Conservation (phyloP, 2,888 invertebrate genomes). For the Mythimna impura region DNA sequence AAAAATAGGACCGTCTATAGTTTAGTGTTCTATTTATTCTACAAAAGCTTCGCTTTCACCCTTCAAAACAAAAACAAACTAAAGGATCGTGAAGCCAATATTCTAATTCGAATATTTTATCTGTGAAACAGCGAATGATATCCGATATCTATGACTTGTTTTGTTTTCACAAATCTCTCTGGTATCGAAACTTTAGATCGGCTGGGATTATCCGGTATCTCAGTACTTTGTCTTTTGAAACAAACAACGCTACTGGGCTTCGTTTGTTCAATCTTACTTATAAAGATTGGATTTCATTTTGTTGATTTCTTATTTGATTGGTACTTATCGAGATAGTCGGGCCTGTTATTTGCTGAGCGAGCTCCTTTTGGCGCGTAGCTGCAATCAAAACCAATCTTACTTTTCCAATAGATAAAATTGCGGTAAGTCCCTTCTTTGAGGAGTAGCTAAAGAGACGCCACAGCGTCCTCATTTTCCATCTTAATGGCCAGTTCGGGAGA, state of each 20-base stretch:
- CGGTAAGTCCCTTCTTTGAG: too few species aligned
- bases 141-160: constrained; percentile 48
- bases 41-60: neutral
- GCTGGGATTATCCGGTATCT: constrained; percentile 54
- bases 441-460: neutral
- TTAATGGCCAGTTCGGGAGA: too few species aligned
- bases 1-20: too few species aligned
- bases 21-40: neutral
- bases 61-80: constrained; percentile 17
- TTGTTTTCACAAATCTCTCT: constrained; percentile 49
- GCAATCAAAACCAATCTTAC: neutral
- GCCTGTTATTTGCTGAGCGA: neutral
- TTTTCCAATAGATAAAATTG: neutral
- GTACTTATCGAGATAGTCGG: neutral
- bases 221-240: constrained; percentile 36
- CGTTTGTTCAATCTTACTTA: constrained; percentile 19
- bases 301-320: constrained; percentile 4
- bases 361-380: neutral
- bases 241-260: constrained; percentile 33
- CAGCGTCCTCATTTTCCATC: too few species aligned
- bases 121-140: constrained; percentile 40
- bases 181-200: constrained; percentile 56
- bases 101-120: constrained; percentile 46
- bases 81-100: constrained; percentile 46
- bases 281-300: constrained; percentile 37